These are phyloP conservation scores for Belgica antarctica DNA, from an alignment of 2,888 invertebrate species.

Conservation along the genomic window DNA sequence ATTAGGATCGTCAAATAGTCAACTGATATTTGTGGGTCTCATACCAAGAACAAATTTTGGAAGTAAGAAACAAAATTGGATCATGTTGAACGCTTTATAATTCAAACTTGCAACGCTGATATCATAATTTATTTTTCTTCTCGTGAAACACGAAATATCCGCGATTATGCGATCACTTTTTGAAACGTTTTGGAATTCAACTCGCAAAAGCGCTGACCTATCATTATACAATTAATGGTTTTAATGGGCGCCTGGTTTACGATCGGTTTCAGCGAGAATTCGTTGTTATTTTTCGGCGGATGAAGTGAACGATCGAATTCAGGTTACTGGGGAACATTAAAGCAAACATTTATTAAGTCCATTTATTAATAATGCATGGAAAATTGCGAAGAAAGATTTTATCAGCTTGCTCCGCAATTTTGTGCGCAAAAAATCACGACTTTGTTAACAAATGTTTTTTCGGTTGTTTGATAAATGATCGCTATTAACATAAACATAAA, in stretches of 20 bases:
- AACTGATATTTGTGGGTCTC: no score
- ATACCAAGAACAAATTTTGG: no score
- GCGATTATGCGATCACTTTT: not conserved
- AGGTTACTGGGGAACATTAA: constrained; percentile 36
- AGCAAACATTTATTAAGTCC: not conserved
- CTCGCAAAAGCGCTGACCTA: not conserved
- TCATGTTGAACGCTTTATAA: not conserved
- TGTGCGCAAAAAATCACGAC: no score
- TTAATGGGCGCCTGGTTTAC: constrained; percentile 13
- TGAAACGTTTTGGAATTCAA: not conserved
- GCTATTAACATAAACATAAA: constrained; percentile 42
- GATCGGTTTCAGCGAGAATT: not conserved
- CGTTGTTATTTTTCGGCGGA: constrained; percentile 19
- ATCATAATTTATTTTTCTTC: not conserved
- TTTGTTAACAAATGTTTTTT: no score
- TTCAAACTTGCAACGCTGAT: not conserved
- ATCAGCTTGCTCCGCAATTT: not conserved
- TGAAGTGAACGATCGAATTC: constrained; percentile 14
- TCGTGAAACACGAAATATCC: not conserved
- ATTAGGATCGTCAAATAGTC: no score
- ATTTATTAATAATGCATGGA: not conserved
- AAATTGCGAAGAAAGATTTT: not conserved
- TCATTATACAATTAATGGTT: constrained; percentile 29
- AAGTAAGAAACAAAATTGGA: no score
- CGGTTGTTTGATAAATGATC: constrained; percentile 41